Conservation (phyloP, 1,140 invertebrate species). For the Acarapis woodi region DNA sequence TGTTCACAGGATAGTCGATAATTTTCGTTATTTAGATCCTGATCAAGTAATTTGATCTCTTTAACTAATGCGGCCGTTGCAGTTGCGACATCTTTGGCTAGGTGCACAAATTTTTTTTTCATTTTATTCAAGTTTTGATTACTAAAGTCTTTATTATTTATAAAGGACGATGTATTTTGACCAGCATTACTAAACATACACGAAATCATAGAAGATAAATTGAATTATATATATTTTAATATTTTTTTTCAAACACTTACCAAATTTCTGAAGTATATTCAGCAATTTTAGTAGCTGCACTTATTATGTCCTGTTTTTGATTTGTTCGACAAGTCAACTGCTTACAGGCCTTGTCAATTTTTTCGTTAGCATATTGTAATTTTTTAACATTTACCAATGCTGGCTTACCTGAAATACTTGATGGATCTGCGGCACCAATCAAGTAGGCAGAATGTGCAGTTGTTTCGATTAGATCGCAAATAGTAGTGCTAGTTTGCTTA, state of each 20-base stretch:
- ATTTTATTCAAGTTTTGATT: too few species aligned
- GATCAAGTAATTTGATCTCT: conserved; percentile 67
- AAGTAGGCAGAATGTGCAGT: conserved; percentile 66
- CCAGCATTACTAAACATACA: too few species aligned
- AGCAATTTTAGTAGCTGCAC: conserved; percentile 70
- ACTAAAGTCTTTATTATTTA: too few species aligned
- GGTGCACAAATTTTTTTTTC: conserved; percentile 89
- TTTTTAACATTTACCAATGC: conserved; percentile 73
- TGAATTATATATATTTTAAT: too few species aligned
- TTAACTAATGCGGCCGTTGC: conserved; percentile 76
- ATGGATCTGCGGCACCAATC: conserved; percentile 66
- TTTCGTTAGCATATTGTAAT: conserved; percentile 54
- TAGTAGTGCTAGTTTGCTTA: conserved; percentile 45
- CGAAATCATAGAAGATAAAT: too few species aligned
- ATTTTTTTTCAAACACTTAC: too few species aligned
- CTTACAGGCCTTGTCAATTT: conserved; percentile 60
- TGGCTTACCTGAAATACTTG: conserved; percentile 55
- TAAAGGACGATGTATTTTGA: too few species aligned
- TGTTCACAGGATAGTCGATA: conserved; percentile 37
- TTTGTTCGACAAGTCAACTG: conserved; percentile 40
- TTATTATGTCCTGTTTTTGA: conserved; percentile 54
- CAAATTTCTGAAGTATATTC: conserved; percentile 84
- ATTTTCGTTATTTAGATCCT: conserved; percentile 36
- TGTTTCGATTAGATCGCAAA: conserved; percentile 74
- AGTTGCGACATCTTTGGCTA: conserved; percentile 87